These are phyloP conservation scores for Melanaphis sacchari DNA, from an alignment of 1,140 invertebrate species.

Conservation along the genomic window DNA sequence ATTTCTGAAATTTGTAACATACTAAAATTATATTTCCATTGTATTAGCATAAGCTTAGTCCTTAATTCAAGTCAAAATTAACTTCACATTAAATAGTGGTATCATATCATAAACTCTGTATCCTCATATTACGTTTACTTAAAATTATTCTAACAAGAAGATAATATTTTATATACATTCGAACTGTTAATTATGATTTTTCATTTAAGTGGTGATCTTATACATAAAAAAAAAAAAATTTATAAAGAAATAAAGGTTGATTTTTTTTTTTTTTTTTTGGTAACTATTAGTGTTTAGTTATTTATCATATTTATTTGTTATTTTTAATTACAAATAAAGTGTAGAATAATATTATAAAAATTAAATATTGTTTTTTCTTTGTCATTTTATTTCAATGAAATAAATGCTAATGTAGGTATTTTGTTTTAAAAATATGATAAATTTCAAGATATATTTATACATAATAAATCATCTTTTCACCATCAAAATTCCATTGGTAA, in stretches of 20 bases:
- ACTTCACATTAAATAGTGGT: not conserved
- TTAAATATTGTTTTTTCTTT: not conserved
- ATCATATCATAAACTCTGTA: not conserved
- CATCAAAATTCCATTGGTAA: not conserved
- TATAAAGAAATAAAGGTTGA: not conserved
- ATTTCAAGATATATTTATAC: not conserved
- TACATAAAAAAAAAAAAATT: not conserved
- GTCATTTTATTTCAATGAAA: not conserved
- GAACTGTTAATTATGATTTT: not conserved
- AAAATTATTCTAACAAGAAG: not conserved
- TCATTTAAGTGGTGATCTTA: not conserved
- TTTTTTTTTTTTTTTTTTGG: not conserved
- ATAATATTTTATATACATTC: not conserved
- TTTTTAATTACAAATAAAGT: not conserved
- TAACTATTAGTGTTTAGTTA: not conserved
- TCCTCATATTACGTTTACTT: not conserved
- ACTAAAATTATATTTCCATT: not conserved
- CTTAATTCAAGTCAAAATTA: not conserved
- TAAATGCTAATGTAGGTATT: not conserved
- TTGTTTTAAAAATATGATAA: not conserved
- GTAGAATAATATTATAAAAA: not conserved
- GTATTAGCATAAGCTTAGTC: not conserved
- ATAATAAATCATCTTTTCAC: not conserved
- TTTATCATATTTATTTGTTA: not conserved
- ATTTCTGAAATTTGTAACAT: not conserved